Percentiles rank a stretch among this genome's conserved stretches.
phyloP scores from a whole-genome alignment of 2,113 vertebrate genomes.

The Sylvilagus bachmani region DNA sequence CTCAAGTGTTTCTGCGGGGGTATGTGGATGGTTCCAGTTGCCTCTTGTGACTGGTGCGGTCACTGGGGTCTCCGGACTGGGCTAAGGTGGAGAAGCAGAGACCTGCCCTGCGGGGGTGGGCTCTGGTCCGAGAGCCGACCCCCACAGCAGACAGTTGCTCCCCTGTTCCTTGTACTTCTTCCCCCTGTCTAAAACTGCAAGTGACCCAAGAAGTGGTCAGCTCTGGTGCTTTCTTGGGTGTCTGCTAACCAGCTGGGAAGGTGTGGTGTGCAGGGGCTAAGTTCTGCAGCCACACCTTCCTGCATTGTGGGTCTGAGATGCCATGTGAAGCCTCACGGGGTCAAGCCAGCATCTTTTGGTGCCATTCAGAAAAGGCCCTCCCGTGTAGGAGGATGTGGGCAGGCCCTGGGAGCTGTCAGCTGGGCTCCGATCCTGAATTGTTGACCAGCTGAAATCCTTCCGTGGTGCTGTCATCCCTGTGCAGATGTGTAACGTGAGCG shows the following conservation, averaged over 20 bases:
- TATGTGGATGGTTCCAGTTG: too few species aligned
- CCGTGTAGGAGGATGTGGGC: background rate
- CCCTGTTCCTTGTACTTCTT: background rate
- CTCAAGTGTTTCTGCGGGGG: background rate
- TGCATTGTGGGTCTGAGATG: background rate
- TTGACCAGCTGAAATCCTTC: constrained; percentile 63
- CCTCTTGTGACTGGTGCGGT: background rate
- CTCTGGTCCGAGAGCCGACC: background rate
- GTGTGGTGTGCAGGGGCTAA: background rate
- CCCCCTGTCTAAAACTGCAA: background rate
- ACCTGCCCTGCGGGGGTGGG: background rate
- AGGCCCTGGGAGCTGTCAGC: constrained; percentile 14
- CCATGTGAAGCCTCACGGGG: background rate
- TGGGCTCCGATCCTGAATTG: constrained; percentile 56
- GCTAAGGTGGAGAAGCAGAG: background rate
- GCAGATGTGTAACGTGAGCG: constrained; percentile 50
- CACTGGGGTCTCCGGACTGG: background rate
- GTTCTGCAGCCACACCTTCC: background rate
- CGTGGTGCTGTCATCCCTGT: background rate
- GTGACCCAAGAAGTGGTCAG: background rate
- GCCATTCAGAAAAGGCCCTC: background rate
- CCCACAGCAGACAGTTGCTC: background rate
- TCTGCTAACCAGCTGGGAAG: background rate
- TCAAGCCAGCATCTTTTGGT: background rate
- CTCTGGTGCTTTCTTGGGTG: background rate